Percentiles rank a stretch among this genome's conserved stretches.
Conservation (phyloP, 2,113 vertebrate species). For the Lutjanus erythropterus region DNA sequence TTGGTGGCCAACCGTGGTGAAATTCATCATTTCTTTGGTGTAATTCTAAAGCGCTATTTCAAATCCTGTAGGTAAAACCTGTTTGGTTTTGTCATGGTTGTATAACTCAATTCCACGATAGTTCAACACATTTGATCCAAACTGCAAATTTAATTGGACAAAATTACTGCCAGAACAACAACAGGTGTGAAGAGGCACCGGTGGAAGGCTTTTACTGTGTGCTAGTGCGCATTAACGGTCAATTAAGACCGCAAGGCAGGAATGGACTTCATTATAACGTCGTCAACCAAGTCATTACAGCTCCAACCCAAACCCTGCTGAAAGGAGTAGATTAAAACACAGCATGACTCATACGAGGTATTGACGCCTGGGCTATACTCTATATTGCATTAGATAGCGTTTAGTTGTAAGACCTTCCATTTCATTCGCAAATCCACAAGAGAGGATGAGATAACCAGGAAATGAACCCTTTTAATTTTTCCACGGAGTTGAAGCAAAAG, state of each 20-base stretch:
- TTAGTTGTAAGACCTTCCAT: no score
- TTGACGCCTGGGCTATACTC: neutral
- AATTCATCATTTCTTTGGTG: no score
- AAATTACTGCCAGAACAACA: neutral
- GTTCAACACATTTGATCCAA: neutral
- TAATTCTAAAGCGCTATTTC: neutral
- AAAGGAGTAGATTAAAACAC: constrained; percentile 7
- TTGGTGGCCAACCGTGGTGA: no score
- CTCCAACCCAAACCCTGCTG: neutral
- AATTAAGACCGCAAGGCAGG: neutral
- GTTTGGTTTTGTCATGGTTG: neutral
- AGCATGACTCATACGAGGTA: neutral
- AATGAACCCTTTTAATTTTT: neutral
- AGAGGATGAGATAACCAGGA: neutral
- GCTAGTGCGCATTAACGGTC: neutral
- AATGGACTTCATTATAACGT: constrained; percentile 1
- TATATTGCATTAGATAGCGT: no score
- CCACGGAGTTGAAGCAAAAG: neutral
- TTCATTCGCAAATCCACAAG: neutral
- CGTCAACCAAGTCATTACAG: constrained; percentile 5
- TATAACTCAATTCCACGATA: neutral
- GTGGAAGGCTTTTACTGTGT: neutral
- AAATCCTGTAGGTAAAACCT: neutral
- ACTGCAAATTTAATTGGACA: neutral
- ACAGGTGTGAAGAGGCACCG: neutral